Evolutionary conservation across 2,113 vertebrate genomes (phyloP).

Genomic region (Neolamprologus fasciatus): DNA sequence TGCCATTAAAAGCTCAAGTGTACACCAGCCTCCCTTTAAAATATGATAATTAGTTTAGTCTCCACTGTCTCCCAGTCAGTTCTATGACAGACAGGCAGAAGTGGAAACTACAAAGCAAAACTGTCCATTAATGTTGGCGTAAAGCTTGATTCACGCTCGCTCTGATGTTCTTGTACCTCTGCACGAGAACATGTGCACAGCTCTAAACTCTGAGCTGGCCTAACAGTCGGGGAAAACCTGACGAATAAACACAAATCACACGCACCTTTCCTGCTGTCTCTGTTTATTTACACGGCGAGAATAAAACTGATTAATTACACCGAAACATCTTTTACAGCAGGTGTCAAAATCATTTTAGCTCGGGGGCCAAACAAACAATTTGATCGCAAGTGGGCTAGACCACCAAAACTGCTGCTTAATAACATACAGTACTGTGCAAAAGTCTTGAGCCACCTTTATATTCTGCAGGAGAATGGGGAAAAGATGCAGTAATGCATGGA

Average conservation of each 20-base stretch:
- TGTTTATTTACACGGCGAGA: background rate
- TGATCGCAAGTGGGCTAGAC: background rate
- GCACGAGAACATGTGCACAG: background rate
- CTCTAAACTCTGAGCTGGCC: background rate
- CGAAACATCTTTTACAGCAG: background rate
- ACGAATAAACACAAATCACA: background rate
- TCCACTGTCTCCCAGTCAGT: background rate
- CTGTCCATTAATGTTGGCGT: background rate
- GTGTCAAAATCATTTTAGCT: background rate
- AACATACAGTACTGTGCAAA: background rate
- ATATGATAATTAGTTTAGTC: background rate
- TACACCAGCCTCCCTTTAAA: background rate
- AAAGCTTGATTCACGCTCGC: background rate
- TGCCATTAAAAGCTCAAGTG: background rate
- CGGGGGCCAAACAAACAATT: background rate
- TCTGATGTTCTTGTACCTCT: rapidly evolving
- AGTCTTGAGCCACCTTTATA: background rate
- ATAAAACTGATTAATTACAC: background rate
- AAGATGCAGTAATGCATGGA: background rate
- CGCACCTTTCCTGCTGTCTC: background rate
- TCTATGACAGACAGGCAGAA: background rate
- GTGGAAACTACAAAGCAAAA: background rate
- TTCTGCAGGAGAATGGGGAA: background rate
- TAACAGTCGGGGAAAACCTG: background rate
- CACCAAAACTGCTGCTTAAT: background rate